Percentiles rank a stretch among this genome's conserved stretches.
Evolutionary conservation across 1,140 invertebrate genomes (phyloP).

Genomic region (Drosophila littoralis): DNA sequence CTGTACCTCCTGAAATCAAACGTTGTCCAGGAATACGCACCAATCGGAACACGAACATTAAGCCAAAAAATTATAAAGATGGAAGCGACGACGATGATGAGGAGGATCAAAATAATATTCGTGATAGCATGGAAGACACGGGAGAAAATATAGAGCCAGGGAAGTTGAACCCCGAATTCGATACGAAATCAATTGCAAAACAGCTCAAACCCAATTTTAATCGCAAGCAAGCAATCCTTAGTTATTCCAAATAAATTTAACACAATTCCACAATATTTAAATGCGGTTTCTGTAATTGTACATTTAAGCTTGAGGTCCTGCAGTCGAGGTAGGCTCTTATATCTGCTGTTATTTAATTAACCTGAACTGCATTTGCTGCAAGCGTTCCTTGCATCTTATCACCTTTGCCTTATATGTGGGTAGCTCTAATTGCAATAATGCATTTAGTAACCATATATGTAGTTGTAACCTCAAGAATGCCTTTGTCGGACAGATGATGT

Average conservation of each 20-base stretch:
- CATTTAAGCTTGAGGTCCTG: background rate
- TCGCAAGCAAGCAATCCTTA: background rate
- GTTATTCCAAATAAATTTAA: constrained; percentile 5
- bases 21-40: constrained; percentile 19
- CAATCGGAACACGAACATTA: constrained; percentile 28
- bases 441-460: too few species aligned
- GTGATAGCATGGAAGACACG: too few species aligned
- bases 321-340: background rate
- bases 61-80: background rate
- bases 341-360: constrained; percentile 34
- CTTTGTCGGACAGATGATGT: too few species aligned
- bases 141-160: too few species aligned
- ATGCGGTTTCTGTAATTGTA: constrained; percentile 8
- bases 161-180: too few species aligned
- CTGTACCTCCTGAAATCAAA: too few species aligned
- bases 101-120: too few species aligned
- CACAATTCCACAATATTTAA: background rate
- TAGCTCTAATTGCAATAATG: too few species aligned
- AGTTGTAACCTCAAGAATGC: too few species aligned
- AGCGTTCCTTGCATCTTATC: constrained; percentile 4
- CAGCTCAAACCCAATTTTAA: background rate
- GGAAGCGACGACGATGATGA: constrained; percentile 6
- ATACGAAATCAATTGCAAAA: background rate
- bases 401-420: constrained; percentile 15
- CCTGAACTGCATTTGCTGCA: constrained; percentile 8